These are phyloP conservation scores for Sternotherus odoratus DNA, from an alignment of 2,797 vertebrate species.

Conservation along the genomic window DNA sequence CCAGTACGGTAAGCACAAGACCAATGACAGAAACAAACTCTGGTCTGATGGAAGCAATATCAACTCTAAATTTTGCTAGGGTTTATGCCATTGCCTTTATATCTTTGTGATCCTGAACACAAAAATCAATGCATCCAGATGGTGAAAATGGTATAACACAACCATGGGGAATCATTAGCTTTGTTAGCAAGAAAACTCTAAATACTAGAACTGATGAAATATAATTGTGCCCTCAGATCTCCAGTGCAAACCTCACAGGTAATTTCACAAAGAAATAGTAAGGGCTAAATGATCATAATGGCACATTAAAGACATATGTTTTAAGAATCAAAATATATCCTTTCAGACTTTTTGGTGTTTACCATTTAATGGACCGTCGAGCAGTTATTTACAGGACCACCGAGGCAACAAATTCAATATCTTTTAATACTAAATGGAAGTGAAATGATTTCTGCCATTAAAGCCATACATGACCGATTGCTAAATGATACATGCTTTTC, in stretches of 20 bases:
- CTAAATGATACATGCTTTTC: background rate
- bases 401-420: slow-evolving; percentile 15
- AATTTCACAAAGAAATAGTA: background rate
- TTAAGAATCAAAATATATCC: background rate
- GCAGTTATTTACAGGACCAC: slow-evolving; percentile 16
- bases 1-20: background rate
- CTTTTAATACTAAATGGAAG: slow-evolving; percentile 28
- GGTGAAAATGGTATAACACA: background rate
- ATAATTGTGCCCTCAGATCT: background rate
- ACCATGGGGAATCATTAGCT: background rate
- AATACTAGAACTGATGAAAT: background rate
- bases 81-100: background rate
- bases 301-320: background rate
- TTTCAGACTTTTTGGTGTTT: background rate
- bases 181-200: background rate
- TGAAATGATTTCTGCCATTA: slow-evolving; percentile 20
- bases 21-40: background rate
- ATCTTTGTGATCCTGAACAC: background rate
- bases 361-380: background rate
- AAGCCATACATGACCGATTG: slow-evolving; percentile 11
- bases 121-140: background rate
- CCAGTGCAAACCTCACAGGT: background rate
- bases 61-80: background rate
- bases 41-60: background rate
- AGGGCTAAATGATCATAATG: background rate